Base-by-base conservation (phyloP, 2,113 vertebrate genomes). In the Shinisaurus crocodilurus region DNA sequence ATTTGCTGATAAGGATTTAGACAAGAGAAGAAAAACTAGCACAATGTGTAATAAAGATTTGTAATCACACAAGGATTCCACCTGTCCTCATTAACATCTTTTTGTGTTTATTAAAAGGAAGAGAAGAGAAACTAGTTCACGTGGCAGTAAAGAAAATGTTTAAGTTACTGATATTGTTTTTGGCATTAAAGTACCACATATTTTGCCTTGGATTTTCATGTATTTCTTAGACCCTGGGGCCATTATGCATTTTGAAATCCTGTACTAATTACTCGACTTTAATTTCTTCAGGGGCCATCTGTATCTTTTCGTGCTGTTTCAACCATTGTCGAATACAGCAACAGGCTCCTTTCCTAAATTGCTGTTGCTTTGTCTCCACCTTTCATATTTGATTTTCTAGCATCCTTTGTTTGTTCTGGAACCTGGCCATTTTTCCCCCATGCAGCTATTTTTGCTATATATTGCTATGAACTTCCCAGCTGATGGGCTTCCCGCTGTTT, bases 361-460 rank as follows among this genome's bases (percentile, higher is more conserved):
- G 57, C 25, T 90, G 18, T 69, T 74, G 34, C 23, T 91, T 82
- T 70, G 54, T 89, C 92, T 93, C 82, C 13, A 5, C 57, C 83
- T 93, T 75, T 32, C 75, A 79, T 87, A 1, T 90, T 94, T 93
- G 27, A 54, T 25, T 87, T 91, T 84, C 75, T 92, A 89, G 3
- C 43, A 80, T 92, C 90, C 93, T 95, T 87, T 94, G 50, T 94
- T 95, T 96, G 54, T 69, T 89, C 37, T 87, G 79, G 50, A 87
- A 69, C 43, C 86, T 86, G 83, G 90, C 91, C 95, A 93, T 69
- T 92, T 74, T 77, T 43, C 50, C 8, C 89, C 93, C 57, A 63
- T 90, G 88, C 60, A 74, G 3, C 82, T 84, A 34, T 85, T 60
- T 92, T 34, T 77, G 75, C 75, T 90, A 57, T 34, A 20, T 94